Percentiles rank a stretch among this genome's conserved stretches.
Conservation (phyloP, 2,797 vertebrate species). For the Tauraco hartlaubi region DNA sequence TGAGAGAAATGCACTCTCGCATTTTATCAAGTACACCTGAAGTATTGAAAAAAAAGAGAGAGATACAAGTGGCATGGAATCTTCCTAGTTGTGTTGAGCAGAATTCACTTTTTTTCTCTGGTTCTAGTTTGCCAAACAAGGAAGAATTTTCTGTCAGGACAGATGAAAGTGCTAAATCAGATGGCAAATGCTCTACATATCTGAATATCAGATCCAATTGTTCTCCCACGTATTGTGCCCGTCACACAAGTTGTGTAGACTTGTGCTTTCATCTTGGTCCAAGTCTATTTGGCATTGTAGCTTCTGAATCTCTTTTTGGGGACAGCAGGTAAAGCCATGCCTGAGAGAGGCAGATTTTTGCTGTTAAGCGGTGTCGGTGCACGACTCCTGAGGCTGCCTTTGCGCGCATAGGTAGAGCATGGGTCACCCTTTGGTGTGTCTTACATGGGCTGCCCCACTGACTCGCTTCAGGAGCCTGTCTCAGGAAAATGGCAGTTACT, state of each 20-base stretch:
- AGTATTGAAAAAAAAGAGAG: background rate
- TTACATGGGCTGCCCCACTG: background rate
- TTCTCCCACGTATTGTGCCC: background rate
- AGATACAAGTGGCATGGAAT: background rate
- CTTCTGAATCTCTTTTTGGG: slow-evolving; percentile 24
- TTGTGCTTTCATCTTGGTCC: slow-evolving; percentile 49
- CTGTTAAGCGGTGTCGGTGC: background rate
- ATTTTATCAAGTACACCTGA: background rate
- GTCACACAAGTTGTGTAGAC: background rate
- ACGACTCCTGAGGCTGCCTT: background rate
- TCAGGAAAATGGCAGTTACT: background rate
- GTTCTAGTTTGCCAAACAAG: slow-evolving; percentile 63
- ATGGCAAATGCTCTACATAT: background rate
- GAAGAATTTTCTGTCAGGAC: slow-evolving; percentile 65
- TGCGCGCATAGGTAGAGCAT: rapidly evolving
- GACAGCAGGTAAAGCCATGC: slow-evolving; percentile 18
- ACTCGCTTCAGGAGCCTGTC: background rate
- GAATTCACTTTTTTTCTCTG: slow-evolving; percentile 22
- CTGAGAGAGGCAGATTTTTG: background rate
- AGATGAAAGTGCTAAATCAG: slow-evolving; percentile 70
- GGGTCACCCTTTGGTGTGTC: background rate
- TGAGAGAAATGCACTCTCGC: background rate
- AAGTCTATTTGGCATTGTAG: slow-evolving; percentile 44
- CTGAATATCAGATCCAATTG: slow-evolving; percentile 56
- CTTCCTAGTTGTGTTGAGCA: background rate